Base-by-base conservation (phyloP, 1,140 invertebrate genomes). In the Stegodyphus dumicola region DNA sequence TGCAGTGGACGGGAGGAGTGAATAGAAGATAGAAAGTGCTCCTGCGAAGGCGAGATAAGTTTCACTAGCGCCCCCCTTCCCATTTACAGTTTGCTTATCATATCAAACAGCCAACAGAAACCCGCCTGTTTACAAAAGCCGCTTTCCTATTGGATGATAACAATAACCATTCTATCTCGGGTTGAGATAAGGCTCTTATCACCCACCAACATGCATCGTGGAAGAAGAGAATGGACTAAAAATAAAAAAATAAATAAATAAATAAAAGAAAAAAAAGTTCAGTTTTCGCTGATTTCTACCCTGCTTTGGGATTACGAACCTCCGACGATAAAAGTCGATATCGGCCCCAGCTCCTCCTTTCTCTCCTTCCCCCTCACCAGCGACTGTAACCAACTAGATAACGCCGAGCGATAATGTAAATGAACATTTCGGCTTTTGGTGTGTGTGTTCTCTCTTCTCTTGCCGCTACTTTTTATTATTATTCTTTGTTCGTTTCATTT, bases 91-190 rank as follows among this genome's bases (percentile, higher is more conserved):
- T 18, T 69, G 73, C 73, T 85, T 85, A 85, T 85, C 81, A 85
- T 85, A 85, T 85, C 81, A 76, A 85, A 75, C 81, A 81, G 79
- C 79, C 79, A 81, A 81, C 79, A 74, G 64, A 65, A 75, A 75
- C 60, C 81, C 56, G 56, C 53, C 73, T 85, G 81, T 85, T 85
- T 85, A 85, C 81, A 85, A 85, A 85, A 56, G 74, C 81, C 64
- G 81, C 65, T 77, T 69, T 85, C 81, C 73, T 70, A 85, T 85
- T 85, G 81, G 81, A 7, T 52, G 81, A 85, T 85, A 85, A 85
- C 81, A 85, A 85, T 85, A 85, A 85, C 81, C 81, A 77, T 85
- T 85, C 81, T 85, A 85, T 85, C 81, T 85, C 81, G 73, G 74
- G 11, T 52, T 6, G 11, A 54, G 81, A 85, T 85, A 85, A 85